Base-by-base conservation (phyloP, 92 coral and sea anemone genomes). In the Parazoanthus swiftii region DNA sequence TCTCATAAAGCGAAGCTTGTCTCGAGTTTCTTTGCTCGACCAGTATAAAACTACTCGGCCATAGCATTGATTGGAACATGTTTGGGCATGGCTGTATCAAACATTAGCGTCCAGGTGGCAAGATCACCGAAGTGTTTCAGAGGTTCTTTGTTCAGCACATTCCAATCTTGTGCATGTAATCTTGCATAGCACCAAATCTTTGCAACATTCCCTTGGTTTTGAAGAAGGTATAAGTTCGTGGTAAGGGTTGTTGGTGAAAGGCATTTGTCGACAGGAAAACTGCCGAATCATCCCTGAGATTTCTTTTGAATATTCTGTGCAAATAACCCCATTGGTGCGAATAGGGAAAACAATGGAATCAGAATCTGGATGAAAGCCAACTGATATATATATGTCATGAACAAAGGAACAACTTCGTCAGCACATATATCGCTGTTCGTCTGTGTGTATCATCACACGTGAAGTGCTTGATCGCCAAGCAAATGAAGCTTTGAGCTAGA, bases 61-160 rank as follows among this genome's bases (percentile, higher is more conserved):
- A 21, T 63, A 68, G 38, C 56, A 82, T 15, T 42, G 33, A 14
- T 2, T 10, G 23, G 87, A 56, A 84, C 87, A 70, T 84, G 87
- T 68, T 35, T 36, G 87, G 87, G 79, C 87, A 84, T 3, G 87
- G 77, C 63, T 46, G 21, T 33, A 54, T 23, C 21, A 44, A 25
- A 4, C 39, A 3, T 25, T 43, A n/a, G 21, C 25, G 0, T 42
- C 86, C 38, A 66, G 82, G 26, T 80, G 72, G 85, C 87, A 25
- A 70, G 54, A 25, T 33, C 86, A 71, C 23, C 48, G 77, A 83
- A 68, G 79, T 71, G 79, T 65, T 82, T 82, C 87, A 36, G 67
- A 18, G 72, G 20, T 58, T 29, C 58, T 54, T 80, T 35, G 46
- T 74, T 43, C 48, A 39, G 15, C 78, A 29, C 77, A 84, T 71